Conservation (phyloP, 2,888 invertebrate genomes). For the Caenorhabditis doughertyi region DNA sequence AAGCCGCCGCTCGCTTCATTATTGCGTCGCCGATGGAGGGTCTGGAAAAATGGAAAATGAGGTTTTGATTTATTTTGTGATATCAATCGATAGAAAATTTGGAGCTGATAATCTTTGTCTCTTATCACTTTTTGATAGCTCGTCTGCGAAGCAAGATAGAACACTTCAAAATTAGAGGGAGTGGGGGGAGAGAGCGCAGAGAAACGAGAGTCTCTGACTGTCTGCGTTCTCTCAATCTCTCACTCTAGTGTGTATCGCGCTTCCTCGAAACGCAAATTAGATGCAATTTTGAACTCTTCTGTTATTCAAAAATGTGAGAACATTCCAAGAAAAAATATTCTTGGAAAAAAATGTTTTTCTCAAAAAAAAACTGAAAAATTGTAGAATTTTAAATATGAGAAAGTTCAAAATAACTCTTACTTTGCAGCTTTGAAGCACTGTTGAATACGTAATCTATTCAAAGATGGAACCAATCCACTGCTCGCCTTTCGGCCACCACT, state of each 20-base stretch:
- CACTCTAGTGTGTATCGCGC: too few relatives aligned
- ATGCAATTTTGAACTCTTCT: too few relatives aligned
- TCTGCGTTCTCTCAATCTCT: too few relatives aligned
- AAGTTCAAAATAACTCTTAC: constrained; percentile 62
- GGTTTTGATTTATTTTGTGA: neutral
- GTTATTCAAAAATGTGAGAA: neutral
- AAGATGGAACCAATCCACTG: constrained; percentile 77
- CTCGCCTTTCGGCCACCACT: constrained; percentile 67
- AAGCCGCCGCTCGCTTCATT: constrained; percentile 77
- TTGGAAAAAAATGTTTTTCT: neutral
- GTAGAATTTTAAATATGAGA: neutral
- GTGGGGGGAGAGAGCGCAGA: neutral
- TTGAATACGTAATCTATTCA: constrained; percentile 80
- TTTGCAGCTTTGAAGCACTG: constrained; percentile 80
- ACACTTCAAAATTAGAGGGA: neutral
- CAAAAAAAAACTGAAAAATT: neutral
- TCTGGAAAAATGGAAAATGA: constrained; percentile 60
- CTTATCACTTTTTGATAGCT: neutral
- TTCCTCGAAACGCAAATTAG: too few relatives aligned
- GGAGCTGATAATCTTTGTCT: neutral
- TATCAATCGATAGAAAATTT: neutral
- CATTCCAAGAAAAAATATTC: neutral
- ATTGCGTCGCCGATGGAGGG: constrained; percentile 79
- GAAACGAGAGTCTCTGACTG: neutral
- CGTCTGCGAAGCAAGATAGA: neutral